Conservation (phyloP, 2,888 invertebrate species). For the Ormia ochracea region DNA sequence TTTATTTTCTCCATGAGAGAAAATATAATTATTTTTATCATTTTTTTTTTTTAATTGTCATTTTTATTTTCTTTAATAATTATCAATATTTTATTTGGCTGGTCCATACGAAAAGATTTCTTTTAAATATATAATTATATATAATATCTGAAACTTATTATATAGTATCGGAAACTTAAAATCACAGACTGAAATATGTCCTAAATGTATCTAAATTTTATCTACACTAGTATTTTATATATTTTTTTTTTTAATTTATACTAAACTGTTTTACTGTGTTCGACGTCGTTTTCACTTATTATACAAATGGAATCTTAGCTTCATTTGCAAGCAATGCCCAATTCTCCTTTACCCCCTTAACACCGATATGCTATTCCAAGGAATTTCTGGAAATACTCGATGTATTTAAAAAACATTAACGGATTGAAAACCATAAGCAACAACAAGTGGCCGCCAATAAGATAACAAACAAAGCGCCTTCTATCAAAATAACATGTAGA, state of each 20-base stretch:
- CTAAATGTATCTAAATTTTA: too few species aligned
- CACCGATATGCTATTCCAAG: constrained; percentile 64
- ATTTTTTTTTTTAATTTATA: neutral
- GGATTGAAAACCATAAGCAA: constrained; percentile 9
- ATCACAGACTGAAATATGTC: too few species aligned
- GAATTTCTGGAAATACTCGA: constrained; percentile 45
- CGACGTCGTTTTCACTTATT: neutral
- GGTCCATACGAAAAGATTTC: too few species aligned
- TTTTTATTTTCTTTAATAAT: too few species aligned
- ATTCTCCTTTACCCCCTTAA: constrained; percentile 68
- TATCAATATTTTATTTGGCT: too few species aligned
- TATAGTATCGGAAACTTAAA: too few species aligned
- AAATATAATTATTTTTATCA: too few species aligned
- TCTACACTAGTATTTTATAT: neutral
- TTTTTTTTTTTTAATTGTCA: too few species aligned
- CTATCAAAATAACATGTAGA: constrained; percentile 13
- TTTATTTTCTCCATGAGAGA: too few species aligned
- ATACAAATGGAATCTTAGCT: constrained; percentile 50
- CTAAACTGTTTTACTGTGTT: neutral
- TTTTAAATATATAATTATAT: too few species aligned
- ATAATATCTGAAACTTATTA: too few species aligned
- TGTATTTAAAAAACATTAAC: constrained; percentile 32
- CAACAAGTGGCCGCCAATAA: neutral
- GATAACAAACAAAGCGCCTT: constrained; percentile 1
- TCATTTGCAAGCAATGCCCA: constrained; percentile 61